Base-by-base conservation (phyloP, 2,113 vertebrate species). In the Gopherus evgoodei region DNA sequence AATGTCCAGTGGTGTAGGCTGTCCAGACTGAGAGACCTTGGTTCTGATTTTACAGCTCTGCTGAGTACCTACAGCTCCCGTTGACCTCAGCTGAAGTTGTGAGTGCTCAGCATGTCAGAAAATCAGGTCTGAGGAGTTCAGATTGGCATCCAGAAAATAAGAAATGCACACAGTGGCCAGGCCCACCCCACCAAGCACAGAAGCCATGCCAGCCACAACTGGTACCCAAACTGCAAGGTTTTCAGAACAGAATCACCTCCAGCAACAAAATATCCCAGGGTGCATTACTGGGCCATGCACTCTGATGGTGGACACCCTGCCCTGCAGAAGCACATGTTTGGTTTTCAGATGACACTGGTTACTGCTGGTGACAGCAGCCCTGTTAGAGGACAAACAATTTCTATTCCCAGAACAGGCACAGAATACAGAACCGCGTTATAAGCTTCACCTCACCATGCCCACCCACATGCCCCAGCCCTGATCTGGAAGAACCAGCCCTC, bases 241-340 rank as follows among this genome's bases (percentile, higher is more conserved):
- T 72, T 72, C 65, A 69, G 62, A 69, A 10, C 53, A 27, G 72
- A 24, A 52, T 54, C 80, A 50, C 72, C 79, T 0, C 1, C 81
- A 83, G 57, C 0, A 0, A n/a, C 52, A 75, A 84, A 54, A 42
- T 0, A 3, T 50, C 0, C 4, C 89, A 78, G 83, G 62, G 42
- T 72, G 17, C 8, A 9, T 22, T 38, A 21, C 9, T 38, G 35
- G 35, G 65, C n/a, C n/a, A 38, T 11, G n/a, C n/a, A 14, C 22
- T 4, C 25, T 44, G 12, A 24, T 8, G 42, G 25, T 27, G 42
- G 42, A 4, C 38, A 44, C 16, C 65, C 75, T 78, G 42, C 75
- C 6, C 22, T 44, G 75, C 75, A 3, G 44, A 13, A 47, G 75
- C 38, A 78, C 25, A 5, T 38, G 21, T 21, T 38, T 7, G 21